Base-by-base conservation (phyloP, 2,797 vertebrate genomes). In the Heterohyrax brucei region DNA sequence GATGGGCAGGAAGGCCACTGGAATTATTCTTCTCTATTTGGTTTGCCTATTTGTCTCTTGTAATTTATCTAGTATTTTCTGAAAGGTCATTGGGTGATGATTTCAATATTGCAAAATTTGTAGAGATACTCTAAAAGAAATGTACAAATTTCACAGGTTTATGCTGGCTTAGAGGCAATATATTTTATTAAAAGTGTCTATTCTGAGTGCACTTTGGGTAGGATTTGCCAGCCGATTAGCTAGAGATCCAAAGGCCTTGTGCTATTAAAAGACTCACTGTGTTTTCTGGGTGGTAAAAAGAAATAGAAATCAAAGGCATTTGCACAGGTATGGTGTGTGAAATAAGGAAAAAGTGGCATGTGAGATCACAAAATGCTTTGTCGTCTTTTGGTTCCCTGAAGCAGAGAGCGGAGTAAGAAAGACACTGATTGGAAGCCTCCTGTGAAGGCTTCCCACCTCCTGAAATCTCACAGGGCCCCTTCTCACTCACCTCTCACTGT, bases 91-190 rank as follows among this genome's bases (percentile, higher is more conserved):
- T 5, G 53, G 87, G 91, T 97, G 94, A 94, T n/a, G 77, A 98
- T 98, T 98, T 98, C 97, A 97, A 98, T 98, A 97, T 46, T 66
- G 93, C 94, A 97, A 96, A 96, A 96, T 98, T 97, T 98, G 97
- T 93, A 87, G 95, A 98, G 97, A 78, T 88, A 91, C 91, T 95
- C 61, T 87, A 76, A 89, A 95, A 96, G 97, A 96, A 96, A 95
- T 95, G 97, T 88, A 96, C 94, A 98, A 97, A 98, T 97, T 97
- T 93, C 97, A 96, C 95, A 95, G 97, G 94, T 95, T 93, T 96
- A 92, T 26, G 21, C 82, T 14, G 95, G 97, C 97, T 98, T 97
- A 97, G 64, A 83, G 72, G 89, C 82, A 82, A 93, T 90, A 59
- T 73, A 76, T 96, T 95, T 96, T 53, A 97, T 98, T 95, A 93